phyloP scores from a whole-genome alignment of 2,113 vertebrate species.

The Oplegnathus fasciatus region DNA sequence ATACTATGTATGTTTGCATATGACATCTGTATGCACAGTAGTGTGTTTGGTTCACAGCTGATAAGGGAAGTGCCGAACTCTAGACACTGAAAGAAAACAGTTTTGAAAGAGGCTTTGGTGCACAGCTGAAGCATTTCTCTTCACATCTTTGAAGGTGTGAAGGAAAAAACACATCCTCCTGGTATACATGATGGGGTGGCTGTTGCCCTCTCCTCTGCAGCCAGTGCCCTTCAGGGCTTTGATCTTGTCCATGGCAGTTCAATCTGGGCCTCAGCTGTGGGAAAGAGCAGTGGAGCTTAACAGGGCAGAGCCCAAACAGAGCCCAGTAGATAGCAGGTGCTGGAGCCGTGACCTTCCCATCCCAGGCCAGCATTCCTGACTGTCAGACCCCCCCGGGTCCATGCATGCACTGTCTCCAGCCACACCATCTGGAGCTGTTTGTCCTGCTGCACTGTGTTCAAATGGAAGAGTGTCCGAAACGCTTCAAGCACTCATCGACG shows the following conservation, averaged over 20 bases:
- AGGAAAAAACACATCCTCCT: slow-evolving; percentile 60
- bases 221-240: slow-evolving; percentile 61
- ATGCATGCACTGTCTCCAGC: slow-evolving; percentile 72
- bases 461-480: slow-evolving; percentile 60
- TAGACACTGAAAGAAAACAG: background rate
- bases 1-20: background rate
- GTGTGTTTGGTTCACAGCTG: slow-evolving; percentile 33
- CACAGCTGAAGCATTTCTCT: slow-evolving; percentile 43
- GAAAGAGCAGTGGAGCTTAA: slow-evolving; percentile 63
- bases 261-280: slow-evolving; percentile 70
- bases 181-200: slow-evolving; percentile 10
- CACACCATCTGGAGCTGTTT: slow-evolving; percentile 77
- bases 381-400: slow-evolving; percentile 69
- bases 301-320: slow-evolving; percentile 50
- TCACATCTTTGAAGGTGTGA: slow-evolving; percentile 57
- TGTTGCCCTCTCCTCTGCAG: slow-evolving; percentile 41
- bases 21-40: slow-evolving; percentile 1
- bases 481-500: slow-evolving; percentile 64
- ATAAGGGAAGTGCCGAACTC: slow-evolving; percentile 12
- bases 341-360: slow-evolving; percentile 72
- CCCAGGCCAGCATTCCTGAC: slow-evolving; percentile 73
- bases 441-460: slow-evolving; percentile 60
- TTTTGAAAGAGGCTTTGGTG: slow-evolving; percentile 1
- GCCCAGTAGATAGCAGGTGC: slow-evolving; percentile 78
- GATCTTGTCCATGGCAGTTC: slow-evolving; percentile 62